Percentiles rank a stretch among this genome's conserved stretches.
These are phyloP conservation scores for Silvanus unidentatus DNA, from an alignment of 2,888 invertebrate genomes.

Conservation along the genomic window DNA sequence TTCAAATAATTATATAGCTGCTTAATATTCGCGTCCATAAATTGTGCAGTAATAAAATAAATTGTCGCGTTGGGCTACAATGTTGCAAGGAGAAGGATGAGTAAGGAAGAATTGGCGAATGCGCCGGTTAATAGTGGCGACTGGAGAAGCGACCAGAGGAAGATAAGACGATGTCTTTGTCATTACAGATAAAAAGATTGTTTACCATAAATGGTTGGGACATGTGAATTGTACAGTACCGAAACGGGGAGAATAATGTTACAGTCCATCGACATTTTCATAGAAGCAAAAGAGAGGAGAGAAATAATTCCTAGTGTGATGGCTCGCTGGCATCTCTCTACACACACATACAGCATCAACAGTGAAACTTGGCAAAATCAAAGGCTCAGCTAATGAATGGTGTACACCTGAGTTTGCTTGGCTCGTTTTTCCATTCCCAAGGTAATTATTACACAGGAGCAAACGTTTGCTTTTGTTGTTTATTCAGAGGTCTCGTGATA, in stretches of 20 bases:
- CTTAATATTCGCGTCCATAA: too few relatives aligned
- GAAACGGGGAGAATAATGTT: conserved; percentile 6
- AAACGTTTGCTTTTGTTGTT: conserved; percentile 42
- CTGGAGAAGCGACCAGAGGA: too few relatives aligned
- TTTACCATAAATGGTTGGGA: conserved; percentile 9
- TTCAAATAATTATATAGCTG: too few relatives aligned
- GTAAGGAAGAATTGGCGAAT: not conserved
- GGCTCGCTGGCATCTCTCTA: too few relatives aligned
- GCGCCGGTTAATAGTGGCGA: too few relatives aligned
- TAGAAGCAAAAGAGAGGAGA: too few relatives aligned
- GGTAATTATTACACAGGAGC: conserved; percentile 43
- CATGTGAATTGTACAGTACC: conserved; percentile 10
- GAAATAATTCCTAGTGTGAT: too few relatives aligned
- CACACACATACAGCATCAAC: too few relatives aligned
- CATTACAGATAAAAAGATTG: not conserved
- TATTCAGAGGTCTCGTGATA: conserved; percentile 39
- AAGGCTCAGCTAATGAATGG: conserved; percentile 25
- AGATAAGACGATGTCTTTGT: not conserved
- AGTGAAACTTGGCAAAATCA: conserved; percentile 6
- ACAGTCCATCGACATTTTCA: conserved; percentile 6
- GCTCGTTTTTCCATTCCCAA: conserved; percentile 40
- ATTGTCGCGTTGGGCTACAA: too few relatives aligned
- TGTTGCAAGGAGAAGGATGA: too few relatives aligned
- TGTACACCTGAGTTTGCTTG: conserved; percentile 31
- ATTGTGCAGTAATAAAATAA: too few relatives aligned